Evolutionary conservation across 2,888 invertebrate species (phyloP).

Genomic region (Taenaris catops): DNA sequence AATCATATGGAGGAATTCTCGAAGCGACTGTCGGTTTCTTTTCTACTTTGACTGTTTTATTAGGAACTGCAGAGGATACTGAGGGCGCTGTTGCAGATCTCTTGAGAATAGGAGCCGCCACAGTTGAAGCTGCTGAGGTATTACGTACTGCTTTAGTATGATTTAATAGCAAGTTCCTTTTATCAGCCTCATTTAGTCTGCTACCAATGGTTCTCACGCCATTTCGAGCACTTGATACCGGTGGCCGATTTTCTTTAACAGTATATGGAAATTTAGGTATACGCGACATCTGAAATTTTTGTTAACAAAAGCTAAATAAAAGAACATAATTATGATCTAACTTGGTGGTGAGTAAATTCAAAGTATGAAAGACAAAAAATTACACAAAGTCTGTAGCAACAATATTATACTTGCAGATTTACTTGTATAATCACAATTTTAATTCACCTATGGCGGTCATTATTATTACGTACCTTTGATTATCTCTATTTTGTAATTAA

Average conservation of each 20-base stretch:
- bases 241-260: slow-evolving; percentile 59
- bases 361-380: too few relatives aligned
- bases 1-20: slow-evolving; percentile 82
- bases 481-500: slow-evolving; percentile 10
- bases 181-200: slow-evolving; percentile 59
- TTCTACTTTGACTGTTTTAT: slow-evolving; percentile 55
- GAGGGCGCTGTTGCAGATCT: slow-evolving; percentile 56
- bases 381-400: too few relatives aligned
- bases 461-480: too few relatives aligned
- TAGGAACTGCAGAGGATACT: slow-evolving; percentile 36
- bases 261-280: slow-evolving; percentile 60
- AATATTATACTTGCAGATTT: too few relatives aligned
- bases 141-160: slow-evolving; percentile 55
- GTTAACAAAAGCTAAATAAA: too few relatives aligned
- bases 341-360: too few relatives aligned
- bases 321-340: too few relatives aligned
- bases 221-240: slow-evolving; percentile 37
- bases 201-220: slow-evolving; percentile 45
- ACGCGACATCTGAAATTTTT: slow-evolving; percentile 61
- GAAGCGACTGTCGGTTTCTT: slow-evolving; percentile 64
- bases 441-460: too few relatives aligned
- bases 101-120: slow-evolving; percentile 51
- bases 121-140: slow-evolving; percentile 28
- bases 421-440: too few relatives aligned
- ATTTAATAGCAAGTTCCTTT: slow-evolving; percentile 55